These are phyloP conservation scores for Dione juno DNA, from an alignment of 2,888 invertebrate genomes.

Conservation along the genomic window DNA sequence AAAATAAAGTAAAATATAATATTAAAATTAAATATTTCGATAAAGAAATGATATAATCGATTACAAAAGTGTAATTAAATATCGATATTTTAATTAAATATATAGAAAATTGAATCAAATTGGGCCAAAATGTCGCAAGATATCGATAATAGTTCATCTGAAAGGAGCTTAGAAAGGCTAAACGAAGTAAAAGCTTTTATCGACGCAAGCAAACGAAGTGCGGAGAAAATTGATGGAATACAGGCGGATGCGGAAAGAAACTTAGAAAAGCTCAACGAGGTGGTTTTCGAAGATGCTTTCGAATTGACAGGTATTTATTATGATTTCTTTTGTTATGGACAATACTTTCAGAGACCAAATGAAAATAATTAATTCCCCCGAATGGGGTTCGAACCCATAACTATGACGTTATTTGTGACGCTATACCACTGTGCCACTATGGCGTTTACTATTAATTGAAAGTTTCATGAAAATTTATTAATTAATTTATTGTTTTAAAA, in stretches of 20 bases:
- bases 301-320: slow-evolving; percentile 66
- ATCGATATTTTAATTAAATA: not conserved
- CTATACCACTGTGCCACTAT: too few species aligned
- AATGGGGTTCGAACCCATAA: too few species aligned
- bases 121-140: slow-evolving; percentile 36
- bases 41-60: not conserved
- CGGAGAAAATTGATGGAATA: slow-evolving; percentile 52
- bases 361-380: too few species aligned
- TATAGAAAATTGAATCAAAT: not conserved
- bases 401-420: too few species aligned
- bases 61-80: not conserved
- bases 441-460: too few species aligned
- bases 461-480: too few species aligned
- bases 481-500: too few species aligned
- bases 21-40: too few species aligned
- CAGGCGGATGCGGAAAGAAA: slow-evolving; percentile 55
- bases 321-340: not conserved
- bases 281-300: slow-evolving; percentile 75
- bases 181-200: slow-evolving; percentile 47
- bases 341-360: too few species aligned
- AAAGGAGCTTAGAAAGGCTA: slow-evolving; percentile 43
- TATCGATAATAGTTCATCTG: slow-evolving; percentile 39
- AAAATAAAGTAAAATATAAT: not conserved
- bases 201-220: slow-evolving; percentile 44
- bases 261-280: slow-evolving; percentile 55